phyloP scores from a whole-genome alignment of 1,140 invertebrate genomes.

The Tetraneura akinire region DNA sequence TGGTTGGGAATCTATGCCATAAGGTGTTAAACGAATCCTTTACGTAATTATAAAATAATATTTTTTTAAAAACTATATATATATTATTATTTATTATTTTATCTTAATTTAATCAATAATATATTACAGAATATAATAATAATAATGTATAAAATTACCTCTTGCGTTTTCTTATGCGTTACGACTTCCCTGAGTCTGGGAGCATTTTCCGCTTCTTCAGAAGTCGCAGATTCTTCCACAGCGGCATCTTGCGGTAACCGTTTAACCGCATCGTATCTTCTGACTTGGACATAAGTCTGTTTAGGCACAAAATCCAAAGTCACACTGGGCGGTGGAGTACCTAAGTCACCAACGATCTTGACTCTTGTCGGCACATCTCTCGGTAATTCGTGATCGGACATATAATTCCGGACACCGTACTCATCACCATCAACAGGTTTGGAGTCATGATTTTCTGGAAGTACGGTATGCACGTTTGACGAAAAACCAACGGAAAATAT shows the following conservation, averaged over 20 bases:
- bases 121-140: no score
- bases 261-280: constrained; percentile 64
- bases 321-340: constrained; percentile 59
- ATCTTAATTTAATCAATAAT: no score
- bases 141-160: no score
- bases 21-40: no score
- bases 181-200: constrained; percentile 68
- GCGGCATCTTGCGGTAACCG: constrained; percentile 65
- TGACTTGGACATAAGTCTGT: constrained; percentile 69
- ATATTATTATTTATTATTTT: no score
- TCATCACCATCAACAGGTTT: constrained; percentile 38
- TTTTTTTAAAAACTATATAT: no score
- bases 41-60: no score
- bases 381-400: constrained; percentile 60
- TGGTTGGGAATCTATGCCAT: no score
- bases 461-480: background rate
- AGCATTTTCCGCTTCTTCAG: constrained; percentile 66
- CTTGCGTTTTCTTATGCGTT: constrained; percentile 69
- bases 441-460: background rate
- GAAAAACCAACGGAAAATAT: background rate
- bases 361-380: constrained; percentile 61
- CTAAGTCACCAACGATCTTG: constrained; percentile 62
- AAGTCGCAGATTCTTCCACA: constrained; percentile 62
- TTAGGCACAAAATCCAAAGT: constrained; percentile 66
- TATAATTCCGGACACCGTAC: constrained; percentile 22